Percentiles rank a stretch among this genome's conserved stretches.
These are phyloP conservation scores for Mus caroli DNA, from an alignment of 2,797 vertebrate genomes.

Conservation along the genomic window DNA sequence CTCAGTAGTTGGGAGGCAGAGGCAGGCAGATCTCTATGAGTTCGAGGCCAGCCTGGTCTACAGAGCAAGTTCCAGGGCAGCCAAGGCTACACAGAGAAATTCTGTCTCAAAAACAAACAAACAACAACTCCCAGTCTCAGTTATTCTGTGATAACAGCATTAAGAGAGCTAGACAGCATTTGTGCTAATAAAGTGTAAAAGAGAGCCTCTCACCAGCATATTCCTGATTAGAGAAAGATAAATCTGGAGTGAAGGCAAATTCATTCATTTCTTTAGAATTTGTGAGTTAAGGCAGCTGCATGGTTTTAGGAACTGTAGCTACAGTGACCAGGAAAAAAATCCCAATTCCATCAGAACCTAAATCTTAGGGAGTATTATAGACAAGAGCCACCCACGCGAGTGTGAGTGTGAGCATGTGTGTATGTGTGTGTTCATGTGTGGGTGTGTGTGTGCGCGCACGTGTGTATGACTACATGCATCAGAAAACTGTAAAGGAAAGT, in stretches of 20 bases:
- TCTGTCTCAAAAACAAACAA: neutral
- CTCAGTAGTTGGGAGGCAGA: neutral
- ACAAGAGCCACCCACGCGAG: neutral
- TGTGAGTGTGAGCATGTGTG: neutral
- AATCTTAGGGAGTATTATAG: neutral
- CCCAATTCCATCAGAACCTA: neutral
- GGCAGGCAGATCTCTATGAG: neutral
- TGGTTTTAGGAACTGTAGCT: neutral
- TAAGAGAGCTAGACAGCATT: neutral
- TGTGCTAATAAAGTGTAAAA: neutral
- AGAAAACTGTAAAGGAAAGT: neutral
- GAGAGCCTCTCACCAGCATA: neutral
- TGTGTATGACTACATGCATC: neutral
- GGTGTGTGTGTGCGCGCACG: too few species aligned
- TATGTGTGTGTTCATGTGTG: too few species aligned
- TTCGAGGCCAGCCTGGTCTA: neutral
- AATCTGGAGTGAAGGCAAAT: neutral
- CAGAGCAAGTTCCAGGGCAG: neutral
- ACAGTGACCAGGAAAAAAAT: neutral
- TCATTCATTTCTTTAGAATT: too few species aligned
- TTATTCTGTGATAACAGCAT: neutral
- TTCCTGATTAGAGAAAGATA: neutral
- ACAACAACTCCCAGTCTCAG: neutral
- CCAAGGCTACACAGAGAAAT: neutral
- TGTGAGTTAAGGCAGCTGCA: accelerated